Percentiles rank a stretch among this genome's conserved stretches.
Conservation (phyloP, 2,113 vertebrate genomes). For the Suncus etruscus region DNA sequence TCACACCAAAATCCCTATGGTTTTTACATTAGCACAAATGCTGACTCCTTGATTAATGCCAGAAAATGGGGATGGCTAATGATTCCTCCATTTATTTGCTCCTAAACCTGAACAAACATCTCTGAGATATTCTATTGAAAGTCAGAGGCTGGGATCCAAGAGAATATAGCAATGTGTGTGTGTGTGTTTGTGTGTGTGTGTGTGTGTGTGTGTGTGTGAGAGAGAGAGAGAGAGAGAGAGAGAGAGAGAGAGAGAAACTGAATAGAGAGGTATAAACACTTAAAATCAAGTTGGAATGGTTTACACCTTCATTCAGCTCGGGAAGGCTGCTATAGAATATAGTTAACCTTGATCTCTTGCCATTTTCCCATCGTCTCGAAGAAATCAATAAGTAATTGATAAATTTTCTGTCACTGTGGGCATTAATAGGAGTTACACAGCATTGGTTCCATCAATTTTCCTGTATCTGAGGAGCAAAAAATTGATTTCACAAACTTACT, state of each 20-base stretch:
- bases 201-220: no score
- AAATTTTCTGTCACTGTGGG: constrained; percentile 86
- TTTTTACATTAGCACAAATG: background rate
- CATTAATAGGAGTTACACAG: constrained; percentile 88
- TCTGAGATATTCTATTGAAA: background rate
- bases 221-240: no score
- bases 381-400: constrained; percentile 89
- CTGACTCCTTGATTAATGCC: no score
- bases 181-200: no score
- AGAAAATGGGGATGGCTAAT: constrained; percentile 1
- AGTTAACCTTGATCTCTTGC: constrained; percentile 79
- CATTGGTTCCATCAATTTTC: constrained; percentile 85
- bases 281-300: background rate
- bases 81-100: background rate
- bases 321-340: constrained; percentile 58
- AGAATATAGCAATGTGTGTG: background rate
- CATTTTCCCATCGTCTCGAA: constrained; percentile 76
- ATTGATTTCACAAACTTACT: constrained; percentile 88
- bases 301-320: constrained; percentile 11
- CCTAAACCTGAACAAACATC: background rate
- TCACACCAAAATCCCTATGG: background rate
- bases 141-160: background rate
- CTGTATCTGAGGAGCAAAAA: constrained; percentile 86
- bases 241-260: background rate
- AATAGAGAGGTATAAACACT: background rate